Conservation (phyloP, 2,888 invertebrate species). For the Psylliodes chrysocephalus region DNA sequence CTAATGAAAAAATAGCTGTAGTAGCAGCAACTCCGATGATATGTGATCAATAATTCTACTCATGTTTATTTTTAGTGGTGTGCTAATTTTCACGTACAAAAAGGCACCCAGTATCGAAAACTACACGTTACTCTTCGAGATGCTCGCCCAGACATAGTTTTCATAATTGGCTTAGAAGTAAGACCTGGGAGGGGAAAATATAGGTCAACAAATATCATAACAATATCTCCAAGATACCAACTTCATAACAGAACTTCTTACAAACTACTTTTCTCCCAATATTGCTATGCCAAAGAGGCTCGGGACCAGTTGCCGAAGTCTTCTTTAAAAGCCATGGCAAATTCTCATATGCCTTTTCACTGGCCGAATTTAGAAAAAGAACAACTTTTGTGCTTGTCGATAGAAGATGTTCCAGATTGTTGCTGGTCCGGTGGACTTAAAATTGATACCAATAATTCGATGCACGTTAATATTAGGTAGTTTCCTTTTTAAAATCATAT, state of each 20-base stretch:
- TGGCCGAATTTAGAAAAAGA: slow-evolving; percentile 94
- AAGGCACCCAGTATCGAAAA: slow-evolving; percentile 62
- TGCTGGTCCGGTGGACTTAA: slow-evolving; percentile 94
- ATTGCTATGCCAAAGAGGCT: slow-evolving; percentile 74
- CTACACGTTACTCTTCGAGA: slow-evolving; percentile 71
- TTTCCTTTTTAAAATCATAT: too few species aligned
- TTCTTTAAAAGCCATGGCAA: slow-evolving; percentile 79
- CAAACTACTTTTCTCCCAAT: slow-evolving; percentile 89
- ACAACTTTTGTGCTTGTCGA: slow-evolving; percentile 86
- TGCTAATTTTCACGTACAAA: slow-evolving; percentile 82
- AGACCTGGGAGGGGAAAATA: slow-evolving; percentile 89
- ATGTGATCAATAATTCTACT: slow-evolving; percentile 5
- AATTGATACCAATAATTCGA: slow-evolving; percentile 84
- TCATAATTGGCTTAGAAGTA: slow-evolving; percentile 89
- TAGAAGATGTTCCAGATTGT: slow-evolving; percentile 75
- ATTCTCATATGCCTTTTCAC: slow-evolving; percentile 94
- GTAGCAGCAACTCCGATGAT: too few species aligned
- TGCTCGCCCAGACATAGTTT: slow-evolving; percentile 77
- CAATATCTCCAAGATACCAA: slow-evolving; percentile 92
- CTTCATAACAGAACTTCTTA: slow-evolving; percentile 87
- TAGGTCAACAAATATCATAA: slow-evolving; percentile 90
- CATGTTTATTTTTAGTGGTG: slow-evolving; percentile 74
- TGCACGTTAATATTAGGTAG: slow-evolving; percentile 87
- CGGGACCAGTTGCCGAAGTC: slow-evolving; percentile 66
- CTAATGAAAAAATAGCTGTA: too few species aligned